Base-by-base conservation (phyloP, 2,113 vertebrate species). In the Paralichthys olivaceus region DNA sequence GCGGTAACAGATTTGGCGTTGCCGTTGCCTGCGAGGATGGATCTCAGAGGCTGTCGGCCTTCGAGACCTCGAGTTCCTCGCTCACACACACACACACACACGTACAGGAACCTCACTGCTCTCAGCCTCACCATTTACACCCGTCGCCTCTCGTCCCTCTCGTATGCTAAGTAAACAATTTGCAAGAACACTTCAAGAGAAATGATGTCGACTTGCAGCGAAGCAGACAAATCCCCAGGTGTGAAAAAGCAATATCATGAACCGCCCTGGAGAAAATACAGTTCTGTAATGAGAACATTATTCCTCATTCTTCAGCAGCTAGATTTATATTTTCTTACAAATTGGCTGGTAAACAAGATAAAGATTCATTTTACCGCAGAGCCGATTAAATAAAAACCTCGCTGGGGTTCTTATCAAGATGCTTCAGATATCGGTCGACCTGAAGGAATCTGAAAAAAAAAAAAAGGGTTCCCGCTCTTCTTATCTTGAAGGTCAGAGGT, bases 181-280 rank as follows among this genome's bases (percentile, higher is more conserved):
- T 74, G 69, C 43, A 51, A n/a, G 53, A 68, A 34, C 43, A 49
- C 43, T 59, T 65, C 47, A 20, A 37, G 83, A 78, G 69, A 69
- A 62, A 77, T 29, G 69, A 66, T 55, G 67, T 73, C 75, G 76
- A 45, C 43, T 45, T 4, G 61, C 65, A 45, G 62, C 65, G 63
- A 72, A 75, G 63, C 47, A 68, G 67, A 61, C 68, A 77, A 84
- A 84, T 84, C 80, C 84, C 81, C 76, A 60, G 76, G 79, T 79
- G 76, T 78, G 86, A 77, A 58, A 75, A 80, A 67, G 66, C 73
- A 84, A 78, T 81, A 81, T 73, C 53, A 47, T 25, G 43, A 43
- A 67, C 3, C 5, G 51, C 71, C 79, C 59, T 1, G 56, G 75
- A 81, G 55, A 23, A 26, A 73, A 72, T 2, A 25, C 47, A n/a